phyloP scores from a whole-genome alignment of 2,888 invertebrate genomes.

The Idaea biselata region DNA sequence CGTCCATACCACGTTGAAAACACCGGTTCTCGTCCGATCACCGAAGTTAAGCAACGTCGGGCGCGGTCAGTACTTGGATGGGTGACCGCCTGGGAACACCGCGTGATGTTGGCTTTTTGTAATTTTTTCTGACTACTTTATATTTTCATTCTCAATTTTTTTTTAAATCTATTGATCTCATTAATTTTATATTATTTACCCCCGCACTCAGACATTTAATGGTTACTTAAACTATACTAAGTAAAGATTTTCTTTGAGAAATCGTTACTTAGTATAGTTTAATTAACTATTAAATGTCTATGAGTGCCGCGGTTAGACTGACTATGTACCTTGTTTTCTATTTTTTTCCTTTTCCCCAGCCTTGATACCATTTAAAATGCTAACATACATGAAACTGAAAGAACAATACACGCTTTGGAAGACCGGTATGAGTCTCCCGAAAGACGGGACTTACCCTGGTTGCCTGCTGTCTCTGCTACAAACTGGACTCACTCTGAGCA shows the following conservation, averaged over 20 bases:
- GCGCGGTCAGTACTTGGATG: slow-evolving; percentile 71
- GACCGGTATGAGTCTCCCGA: slow-evolving; percentile 51
- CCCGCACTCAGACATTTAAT: too few relatives aligned
- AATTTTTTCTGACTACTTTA: too few relatives aligned
- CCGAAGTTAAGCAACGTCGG: slow-evolving; percentile 72
- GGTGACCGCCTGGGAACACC: slow-evolving; percentile 67
- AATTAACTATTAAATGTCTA: too few relatives aligned
- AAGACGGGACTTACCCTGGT: slow-evolving; percentile 69
- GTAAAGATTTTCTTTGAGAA: too few relatives aligned
- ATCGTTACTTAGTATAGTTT: too few relatives aligned
- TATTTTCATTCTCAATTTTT: too few relatives aligned
- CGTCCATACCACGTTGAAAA: slow-evolving; percentile 64
- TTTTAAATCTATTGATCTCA: too few relatives aligned
- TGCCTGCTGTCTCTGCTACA: slow-evolving; percentile 56
- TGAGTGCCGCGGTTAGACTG: too few relatives aligned
- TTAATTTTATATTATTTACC: too few relatives aligned
- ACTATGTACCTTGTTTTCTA: background rate
- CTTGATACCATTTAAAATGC: slow-evolving; percentile 59
- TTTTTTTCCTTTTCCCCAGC: slow-evolving; percentile 38
- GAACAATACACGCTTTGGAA: slow-evolving; percentile 62
- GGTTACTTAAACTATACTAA: too few relatives aligned
- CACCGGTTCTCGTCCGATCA: slow-evolving; percentile 75
- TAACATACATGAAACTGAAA: slow-evolving; percentile 58
- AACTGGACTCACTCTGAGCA: slow-evolving; percentile 49
- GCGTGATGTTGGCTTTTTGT: slow-evolving; percentile 53